Evolutionary conservation across 1,140 invertebrate genomes (phyloP).

Genomic region (Rhopalosiphum padi): DNA sequence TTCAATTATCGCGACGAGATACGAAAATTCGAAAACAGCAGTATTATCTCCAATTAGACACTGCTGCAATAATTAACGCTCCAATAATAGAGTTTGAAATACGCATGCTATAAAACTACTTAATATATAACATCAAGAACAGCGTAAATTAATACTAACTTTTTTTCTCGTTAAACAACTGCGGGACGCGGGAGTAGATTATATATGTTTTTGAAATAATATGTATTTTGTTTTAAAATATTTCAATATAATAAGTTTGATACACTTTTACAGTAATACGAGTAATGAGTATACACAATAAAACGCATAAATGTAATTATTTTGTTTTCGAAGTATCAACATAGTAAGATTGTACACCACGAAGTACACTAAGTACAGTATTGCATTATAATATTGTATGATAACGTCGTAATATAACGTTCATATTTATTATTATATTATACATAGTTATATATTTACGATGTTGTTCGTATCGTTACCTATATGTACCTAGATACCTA

Average conservation of each 20-base stretch:
- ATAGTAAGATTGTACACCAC: background rate
- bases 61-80: background rate
- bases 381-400: background rate
- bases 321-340: background rate
- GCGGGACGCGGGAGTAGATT: background rate
- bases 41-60: background rate
- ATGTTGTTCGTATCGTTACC: background rate
- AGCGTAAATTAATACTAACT: background rate
- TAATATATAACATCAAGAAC: background rate
- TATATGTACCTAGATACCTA: no score
- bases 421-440: background rate
- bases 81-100: background rate
- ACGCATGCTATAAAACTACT: background rate
- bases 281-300: background rate
- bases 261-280: background rate
- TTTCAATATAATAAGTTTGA: background rate
- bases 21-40: background rate
- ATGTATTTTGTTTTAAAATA: background rate
- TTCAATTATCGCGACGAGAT: background rate
- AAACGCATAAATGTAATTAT: background rate
- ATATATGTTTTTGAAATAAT: background rate
- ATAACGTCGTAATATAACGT: background rate
- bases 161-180: background rate
- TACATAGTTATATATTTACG: background rate
- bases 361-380: background rate